phyloP scores from a whole-genome alignment of 1,140 invertebrate species.

The Procambarus virginalis region DNA sequence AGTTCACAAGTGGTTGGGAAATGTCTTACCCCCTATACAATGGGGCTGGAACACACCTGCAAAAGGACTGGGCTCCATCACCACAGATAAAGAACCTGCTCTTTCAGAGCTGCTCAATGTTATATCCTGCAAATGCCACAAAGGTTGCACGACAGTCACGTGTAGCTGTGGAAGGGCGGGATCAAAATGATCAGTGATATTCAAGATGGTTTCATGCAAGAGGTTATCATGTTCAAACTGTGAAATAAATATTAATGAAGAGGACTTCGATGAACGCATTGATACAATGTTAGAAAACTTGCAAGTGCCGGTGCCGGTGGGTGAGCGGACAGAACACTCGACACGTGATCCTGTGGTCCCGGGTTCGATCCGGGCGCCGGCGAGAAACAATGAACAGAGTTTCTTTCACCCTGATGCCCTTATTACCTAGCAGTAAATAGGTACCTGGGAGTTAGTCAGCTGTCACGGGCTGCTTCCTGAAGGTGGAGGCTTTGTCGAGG shows the following conservation, averaged over 20 bases:
- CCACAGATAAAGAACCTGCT: conserved; percentile 14
- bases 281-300: conserved; percentile 43
- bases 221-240: conserved; percentile 39
- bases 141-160: conserved; percentile 27
- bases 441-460: too few relatives aligned
- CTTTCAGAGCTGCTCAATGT: conserved; percentile 17
- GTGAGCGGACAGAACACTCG: too few relatives aligned
- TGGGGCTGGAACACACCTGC: conserved; percentile 26
- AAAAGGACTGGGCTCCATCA: conserved; percentile 37
- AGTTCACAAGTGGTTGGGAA: conserved; percentile 44
- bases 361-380: too few relatives aligned
- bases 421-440: too few relatives aligned
- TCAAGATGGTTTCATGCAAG: conserved; percentile 18
- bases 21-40: conserved; percentile 44
- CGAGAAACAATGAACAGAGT: too few relatives aligned
- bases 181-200: conserved; percentile 46
- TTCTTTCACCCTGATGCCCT: too few relatives aligned
- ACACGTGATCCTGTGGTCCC: too few relatives aligned
- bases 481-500: too few relatives aligned
- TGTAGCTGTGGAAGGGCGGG: conserved; percentile 45
- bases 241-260: conserved; percentile 39
- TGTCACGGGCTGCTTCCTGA: too few relatives aligned
- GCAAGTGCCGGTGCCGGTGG: background rate
- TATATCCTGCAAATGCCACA: conserved; percentile 44
- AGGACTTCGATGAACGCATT: background rate